Percentiles rank a stretch among this genome's conserved stretches.
Evolutionary conservation across 2,797 vertebrate genomes (phyloP).

Genomic region (Scyliorhinus canicula): DNA sequence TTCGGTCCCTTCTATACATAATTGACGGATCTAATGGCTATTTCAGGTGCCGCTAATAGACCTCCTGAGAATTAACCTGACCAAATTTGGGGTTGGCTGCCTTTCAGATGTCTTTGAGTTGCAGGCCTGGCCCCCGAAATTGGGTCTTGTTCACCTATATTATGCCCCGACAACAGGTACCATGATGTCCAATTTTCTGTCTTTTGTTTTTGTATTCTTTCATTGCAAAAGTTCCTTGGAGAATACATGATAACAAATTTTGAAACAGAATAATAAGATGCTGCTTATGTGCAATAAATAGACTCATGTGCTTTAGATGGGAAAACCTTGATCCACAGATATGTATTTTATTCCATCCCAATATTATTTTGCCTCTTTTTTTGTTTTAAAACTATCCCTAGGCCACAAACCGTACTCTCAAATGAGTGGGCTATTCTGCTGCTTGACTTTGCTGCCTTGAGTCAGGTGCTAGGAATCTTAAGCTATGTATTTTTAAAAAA

Average conservation of each 20-base stretch:
- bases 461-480: background rate
- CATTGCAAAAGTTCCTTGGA: background rate
- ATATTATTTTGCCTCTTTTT: background rate
- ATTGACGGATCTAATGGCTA: background rate
- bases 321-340: background rate
- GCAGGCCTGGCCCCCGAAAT: background rate
- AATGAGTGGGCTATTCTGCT: background rate
- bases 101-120: background rate
- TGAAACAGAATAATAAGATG: background rate
- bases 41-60: background rate
- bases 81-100: background rate
- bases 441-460: background rate
- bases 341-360: background rate
- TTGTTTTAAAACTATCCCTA: background rate
- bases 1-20: background rate
- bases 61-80: background rate
- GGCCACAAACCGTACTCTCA: background rate
- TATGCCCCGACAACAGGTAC: background rate
- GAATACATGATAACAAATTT: background rate
- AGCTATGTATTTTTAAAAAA: no score
- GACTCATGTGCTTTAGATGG: background rate
- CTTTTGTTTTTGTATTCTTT: background rate
- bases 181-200: background rate
- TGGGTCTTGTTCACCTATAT: background rate
- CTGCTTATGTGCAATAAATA: background rate